Evolutionary conservation across 2,888 invertebrate genomes (phyloP).

Genomic region (Agonopterix alstromeriana): DNA sequence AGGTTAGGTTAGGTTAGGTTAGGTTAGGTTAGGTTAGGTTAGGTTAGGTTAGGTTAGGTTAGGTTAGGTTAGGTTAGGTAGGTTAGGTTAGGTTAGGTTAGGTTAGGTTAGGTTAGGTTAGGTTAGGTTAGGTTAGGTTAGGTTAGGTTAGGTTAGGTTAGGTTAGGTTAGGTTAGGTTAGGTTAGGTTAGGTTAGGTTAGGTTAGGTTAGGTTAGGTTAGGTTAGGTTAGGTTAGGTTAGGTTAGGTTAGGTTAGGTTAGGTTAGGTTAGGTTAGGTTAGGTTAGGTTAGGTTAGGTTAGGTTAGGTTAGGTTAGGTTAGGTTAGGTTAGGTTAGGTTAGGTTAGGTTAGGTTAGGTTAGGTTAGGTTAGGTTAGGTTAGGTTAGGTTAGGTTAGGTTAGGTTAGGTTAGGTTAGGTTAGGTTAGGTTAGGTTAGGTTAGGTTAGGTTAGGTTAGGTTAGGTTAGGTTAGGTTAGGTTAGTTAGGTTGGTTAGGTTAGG

Average conservation of each 20-base stretch:
- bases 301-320: slow-evolving; percentile 20
- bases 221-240: slow-evolving; percentile 6
- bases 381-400: slow-evolving; percentile 17
- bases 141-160: slow-evolving; percentile 20
- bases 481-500: slow-evolving; percentile 8
- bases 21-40: slow-evolving; percentile 12
- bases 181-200: slow-evolving; percentile 17
- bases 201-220: slow-evolving; percentile 20
- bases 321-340: slow-evolving; percentile 10
- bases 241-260: slow-evolving; percentile 20
- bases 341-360: slow-evolving; percentile 20
- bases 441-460: slow-evolving; percentile 20
- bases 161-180: slow-evolving; percentile 12
- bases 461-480: slow-evolving; percentile 13
- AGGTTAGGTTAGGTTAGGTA: slow-evolving; percentile 13
- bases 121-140: slow-evolving; percentile 11
- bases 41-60: slow-evolving; percentile 20
- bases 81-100: slow-evolving; percentile 17
- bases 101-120: slow-evolving; percentile 20
- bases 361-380: slow-evolving; percentile 13
- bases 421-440: slow-evolving; percentile 6
- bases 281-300: slow-evolving; percentile 17
- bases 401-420: slow-evolving; percentile 20
- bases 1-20: slow-evolving; percentile 20
- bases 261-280: slow-evolving; percentile 13